These are phyloP conservation scores for Melanerpes aurifrons DNA, from an alignment of 2,113 vertebrate genomes.

Conservation along the genomic window DNA sequence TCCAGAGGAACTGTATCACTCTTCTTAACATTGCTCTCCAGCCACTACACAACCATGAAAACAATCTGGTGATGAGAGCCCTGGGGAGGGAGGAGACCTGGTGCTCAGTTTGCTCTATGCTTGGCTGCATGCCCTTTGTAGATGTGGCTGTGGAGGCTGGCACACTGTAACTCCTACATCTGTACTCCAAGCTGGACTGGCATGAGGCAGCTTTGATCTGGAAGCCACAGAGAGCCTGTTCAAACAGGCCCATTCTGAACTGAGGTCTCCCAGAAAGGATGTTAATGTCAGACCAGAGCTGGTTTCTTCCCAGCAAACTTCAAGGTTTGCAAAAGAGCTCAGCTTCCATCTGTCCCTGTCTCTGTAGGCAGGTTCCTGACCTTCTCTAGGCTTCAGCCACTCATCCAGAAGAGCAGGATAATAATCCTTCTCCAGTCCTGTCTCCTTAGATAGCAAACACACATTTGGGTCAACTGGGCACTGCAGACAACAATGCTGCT, in stretches of 20 bases:
- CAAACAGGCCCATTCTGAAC: not conserved
- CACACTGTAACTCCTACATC: not conserved
- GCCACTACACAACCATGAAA: too few relatives aligned
- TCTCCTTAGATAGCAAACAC: not conserved
- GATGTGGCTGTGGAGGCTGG: not conserved
- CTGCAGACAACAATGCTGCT: not conserved
- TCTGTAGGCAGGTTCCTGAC: slow-evolving; percentile 21
- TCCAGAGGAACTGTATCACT: not conserved
- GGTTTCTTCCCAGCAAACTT: not conserved
- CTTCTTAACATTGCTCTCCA: not conserved
- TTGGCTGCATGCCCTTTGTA: not conserved
- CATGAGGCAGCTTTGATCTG: not conserved
- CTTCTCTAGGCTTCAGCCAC: slow-evolving; percentile 14
- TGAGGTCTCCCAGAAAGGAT: not conserved
- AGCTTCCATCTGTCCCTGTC: slow-evolving; percentile 23
- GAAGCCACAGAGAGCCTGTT: not conserved
- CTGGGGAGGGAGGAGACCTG: not conserved
- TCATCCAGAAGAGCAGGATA: not conserved
- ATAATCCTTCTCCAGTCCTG: slow-evolving; percentile 13
- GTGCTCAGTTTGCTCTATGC: not conserved
- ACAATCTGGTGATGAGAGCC: not conserved
- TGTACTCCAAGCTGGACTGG: not conserved
- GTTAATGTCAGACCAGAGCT: slow-evolving; percentile 9
- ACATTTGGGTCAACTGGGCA: not conserved
- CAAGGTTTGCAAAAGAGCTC: not conserved